Evolutionary conservation across 2,113 vertebrate species (phyloP).

Genomic region (Phyllostomus hastatus): DNA sequence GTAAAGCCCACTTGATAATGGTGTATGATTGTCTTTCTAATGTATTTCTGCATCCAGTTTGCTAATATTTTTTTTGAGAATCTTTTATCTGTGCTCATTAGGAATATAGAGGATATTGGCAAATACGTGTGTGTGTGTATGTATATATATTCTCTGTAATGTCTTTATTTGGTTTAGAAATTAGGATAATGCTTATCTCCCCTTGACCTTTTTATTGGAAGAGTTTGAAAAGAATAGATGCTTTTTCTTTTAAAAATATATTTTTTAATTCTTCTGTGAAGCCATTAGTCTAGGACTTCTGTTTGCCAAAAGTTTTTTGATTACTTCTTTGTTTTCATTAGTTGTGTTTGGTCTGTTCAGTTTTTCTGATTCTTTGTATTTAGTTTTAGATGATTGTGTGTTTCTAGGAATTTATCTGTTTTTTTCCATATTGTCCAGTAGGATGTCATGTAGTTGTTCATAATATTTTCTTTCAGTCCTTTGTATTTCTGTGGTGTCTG

Average conservation of each 20-base stretch:
- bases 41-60: not conserved
- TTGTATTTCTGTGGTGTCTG: not conserved
- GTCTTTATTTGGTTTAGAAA: too few species aligned
- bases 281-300: not conserved
- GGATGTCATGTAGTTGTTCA: not conserved
- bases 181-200: too few species aligned
- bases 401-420: not conserved
- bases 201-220: not conserved
- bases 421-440: not conserved
- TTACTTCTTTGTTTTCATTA: not conserved
- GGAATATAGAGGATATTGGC: too few species aligned
- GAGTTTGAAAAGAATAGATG: not conserved
- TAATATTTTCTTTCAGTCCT: not conserved
- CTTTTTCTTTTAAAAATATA: not conserved
- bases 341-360: not conserved
- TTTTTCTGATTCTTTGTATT: not conserved
- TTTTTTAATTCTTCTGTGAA: not conserved
- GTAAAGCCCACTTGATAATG: not conserved
- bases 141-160: too few species aligned
- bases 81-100: too few species aligned
- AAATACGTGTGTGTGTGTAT: too few species aligned
- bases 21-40: not conserved
- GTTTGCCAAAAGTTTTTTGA: not conserved
- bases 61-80: too few species aligned
- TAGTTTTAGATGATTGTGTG: not conserved